Conservation (phyloP, 2,888 invertebrate genomes). For the Masnerella sp. region DNA sequence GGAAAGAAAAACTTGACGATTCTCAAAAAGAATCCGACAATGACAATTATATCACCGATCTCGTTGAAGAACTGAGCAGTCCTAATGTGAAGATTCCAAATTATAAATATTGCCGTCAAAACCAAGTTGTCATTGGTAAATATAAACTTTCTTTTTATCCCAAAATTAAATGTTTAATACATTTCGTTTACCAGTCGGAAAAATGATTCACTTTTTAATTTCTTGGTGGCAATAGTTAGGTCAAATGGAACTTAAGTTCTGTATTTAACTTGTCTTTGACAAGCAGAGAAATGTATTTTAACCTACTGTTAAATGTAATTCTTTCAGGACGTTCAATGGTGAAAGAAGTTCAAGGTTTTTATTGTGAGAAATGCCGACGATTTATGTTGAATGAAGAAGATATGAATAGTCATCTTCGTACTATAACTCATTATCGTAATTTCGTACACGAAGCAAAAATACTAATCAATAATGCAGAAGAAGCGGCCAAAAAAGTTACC, state of each 20-base stretch:
- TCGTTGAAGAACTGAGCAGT: conserved; percentile 68
- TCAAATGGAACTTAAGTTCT: no score
- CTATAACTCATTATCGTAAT: conserved; percentile 73
- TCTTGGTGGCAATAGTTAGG: no score
- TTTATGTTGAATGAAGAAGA: conserved; percentile 75
- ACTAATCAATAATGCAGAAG: conserved; percentile 64
- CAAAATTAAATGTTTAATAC: no score
- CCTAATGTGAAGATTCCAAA: conserved; percentile 71
- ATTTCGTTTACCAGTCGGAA: no score
- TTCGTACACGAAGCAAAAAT: conserved; percentile 74
- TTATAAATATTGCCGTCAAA: conserved; percentile 73
- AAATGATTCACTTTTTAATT: no score
- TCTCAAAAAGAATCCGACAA: conserved; percentile 69
- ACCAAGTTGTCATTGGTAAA: conserved; percentile 63
- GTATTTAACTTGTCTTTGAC: no score
- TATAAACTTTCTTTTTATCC: no score
- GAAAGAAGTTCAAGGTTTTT: conserved; percentile 73
- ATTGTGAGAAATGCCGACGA: conserved; percentile 75
- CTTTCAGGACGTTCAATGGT: conserved; percentile 73
- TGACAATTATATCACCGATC: conserved; percentile 71
- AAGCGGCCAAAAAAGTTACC: conserved; percentile 55
- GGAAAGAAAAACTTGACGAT: conserved; percentile 73
- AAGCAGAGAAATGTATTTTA: no score
- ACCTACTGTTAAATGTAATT: no score
- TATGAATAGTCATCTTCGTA: conserved; percentile 73